phyloP scores from a whole-genome alignment of 2,888 invertebrate genomes.

The Lasius fuliginosus region DNA sequence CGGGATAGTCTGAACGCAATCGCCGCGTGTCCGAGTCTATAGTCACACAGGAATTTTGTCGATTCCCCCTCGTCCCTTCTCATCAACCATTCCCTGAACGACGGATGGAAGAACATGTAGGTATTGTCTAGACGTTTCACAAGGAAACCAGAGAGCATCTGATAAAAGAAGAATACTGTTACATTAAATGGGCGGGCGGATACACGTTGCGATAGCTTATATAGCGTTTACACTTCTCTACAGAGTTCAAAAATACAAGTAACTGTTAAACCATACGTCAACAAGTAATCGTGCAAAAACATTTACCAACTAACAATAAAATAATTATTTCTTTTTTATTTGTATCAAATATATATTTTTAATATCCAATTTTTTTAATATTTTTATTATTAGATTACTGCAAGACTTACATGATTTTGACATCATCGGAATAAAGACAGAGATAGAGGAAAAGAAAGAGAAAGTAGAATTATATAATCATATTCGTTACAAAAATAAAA shows the following conservation, averaged over 20 bases:
- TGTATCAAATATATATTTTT: not conserved
- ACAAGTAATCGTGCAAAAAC: not conserved
- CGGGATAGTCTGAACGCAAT: conserved; percentile 96
- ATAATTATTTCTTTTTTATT: conserved; percentile 16
- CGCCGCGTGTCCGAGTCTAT: conserved; percentile 96
- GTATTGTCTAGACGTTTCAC: conserved; percentile 97
- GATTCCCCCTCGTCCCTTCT: conserved; percentile 95
- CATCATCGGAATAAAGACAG: not conserved
- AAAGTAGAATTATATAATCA: not conserved
- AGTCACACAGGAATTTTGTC: conserved; percentile 97
- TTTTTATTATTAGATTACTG: conserved; percentile 1
- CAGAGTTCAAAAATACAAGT: not conserved
- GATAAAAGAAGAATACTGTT: conserved; percentile 51
- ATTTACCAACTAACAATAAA: not conserved
- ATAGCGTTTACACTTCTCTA: not conserved
- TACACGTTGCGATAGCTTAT: conserved; percentile 15
- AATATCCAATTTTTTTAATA: not conserved
- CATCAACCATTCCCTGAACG: conserved; percentile 98
- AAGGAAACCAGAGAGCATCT: conserved; percentile 94
- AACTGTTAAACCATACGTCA: not conserved
- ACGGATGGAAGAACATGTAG: conserved; percentile 99
- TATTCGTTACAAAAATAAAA: not conserved
- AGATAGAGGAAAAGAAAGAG: not conserved
- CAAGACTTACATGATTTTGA: conserved; percentile 7
- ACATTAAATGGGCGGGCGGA: conserved; percentile 49